phyloP scores from a whole-genome alignment of 2,888 invertebrate genomes.

The Mythimna loreyi region DNA sequence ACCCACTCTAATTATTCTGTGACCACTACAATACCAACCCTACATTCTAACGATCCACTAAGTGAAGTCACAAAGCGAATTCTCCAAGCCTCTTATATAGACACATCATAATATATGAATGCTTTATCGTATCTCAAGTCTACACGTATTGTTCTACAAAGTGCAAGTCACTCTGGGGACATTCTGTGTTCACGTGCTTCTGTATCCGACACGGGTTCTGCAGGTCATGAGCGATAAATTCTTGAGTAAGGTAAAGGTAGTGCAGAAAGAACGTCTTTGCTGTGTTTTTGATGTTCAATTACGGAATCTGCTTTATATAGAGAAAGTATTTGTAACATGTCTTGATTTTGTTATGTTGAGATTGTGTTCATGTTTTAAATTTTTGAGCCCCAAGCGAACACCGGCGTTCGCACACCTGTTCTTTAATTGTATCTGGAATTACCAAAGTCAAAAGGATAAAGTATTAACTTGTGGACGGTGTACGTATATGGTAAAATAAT shows the following conservation, averaged over 20 bases:
- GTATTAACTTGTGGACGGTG: too few species aligned
- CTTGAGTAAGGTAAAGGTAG: slow-evolving; percentile 20
- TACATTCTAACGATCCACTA: background rate
- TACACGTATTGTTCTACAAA: slow-evolving; percentile 47
- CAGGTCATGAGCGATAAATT: slow-evolving; percentile 46
- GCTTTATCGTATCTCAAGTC: slow-evolving; percentile 22
- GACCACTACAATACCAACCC: background rate
- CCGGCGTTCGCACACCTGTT: too few species aligned
- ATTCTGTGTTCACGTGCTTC: slow-evolving; percentile 45
- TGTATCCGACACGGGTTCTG: slow-evolving; percentile 28
- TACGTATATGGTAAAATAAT: too few species aligned
- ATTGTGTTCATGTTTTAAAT: background rate
- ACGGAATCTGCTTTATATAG: background rate
- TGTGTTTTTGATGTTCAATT: slow-evolving; percentile 4
- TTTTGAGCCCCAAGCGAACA: too few species aligned
- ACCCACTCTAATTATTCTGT: slow-evolving; percentile 5
- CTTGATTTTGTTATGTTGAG: background rate
- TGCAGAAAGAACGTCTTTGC: background rate
- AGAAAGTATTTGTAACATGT: background rate
- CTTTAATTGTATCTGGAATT: too few species aligned
- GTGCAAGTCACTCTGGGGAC: slow-evolving; percentile 56
- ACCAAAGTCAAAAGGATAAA: too few species aligned
- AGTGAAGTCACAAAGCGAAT: slow-evolving; percentile 22
- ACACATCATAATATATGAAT: slow-evolving; percentile 37
- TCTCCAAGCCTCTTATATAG: background rate